Evolutionary conservation across 2,888 invertebrate species (phyloP).

Genomic region (Adelognathus sp.): DNA sequence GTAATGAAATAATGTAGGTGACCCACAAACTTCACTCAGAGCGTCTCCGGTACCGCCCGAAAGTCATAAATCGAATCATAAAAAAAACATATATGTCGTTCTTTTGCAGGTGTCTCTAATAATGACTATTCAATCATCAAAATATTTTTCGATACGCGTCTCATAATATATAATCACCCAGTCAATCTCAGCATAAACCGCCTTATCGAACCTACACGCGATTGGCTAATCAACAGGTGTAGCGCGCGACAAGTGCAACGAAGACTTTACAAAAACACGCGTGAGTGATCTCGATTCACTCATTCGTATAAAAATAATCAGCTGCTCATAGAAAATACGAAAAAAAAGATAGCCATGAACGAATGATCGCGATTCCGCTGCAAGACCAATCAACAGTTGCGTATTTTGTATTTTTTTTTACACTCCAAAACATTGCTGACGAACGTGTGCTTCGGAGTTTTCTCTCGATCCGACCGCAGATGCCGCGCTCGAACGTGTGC

Average conservation of each 20-base stretch:
- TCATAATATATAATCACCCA: neutral
- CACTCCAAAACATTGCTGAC: too few species aligned
- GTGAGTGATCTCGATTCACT: neutral
- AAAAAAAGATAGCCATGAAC: neutral
- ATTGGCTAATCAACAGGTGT: constrained; percentile 1
- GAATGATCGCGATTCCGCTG: neutral
- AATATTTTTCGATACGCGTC: neutral
- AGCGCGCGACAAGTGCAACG: neutral
- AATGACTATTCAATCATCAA: neutral
- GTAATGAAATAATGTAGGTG: constrained; percentile 58
- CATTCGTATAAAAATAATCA: neutral
- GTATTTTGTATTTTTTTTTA: neutral
- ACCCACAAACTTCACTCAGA: constrained; percentile 61
- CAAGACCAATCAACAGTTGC: too few species aligned
- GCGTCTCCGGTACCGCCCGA: neutral
- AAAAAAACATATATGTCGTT: neutral
- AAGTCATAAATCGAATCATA: neutral
- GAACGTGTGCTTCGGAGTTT: neutral
- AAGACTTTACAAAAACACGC: neutral
- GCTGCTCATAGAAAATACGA: neutral
- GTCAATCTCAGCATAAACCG: neutral
- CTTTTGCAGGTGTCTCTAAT: neutral
- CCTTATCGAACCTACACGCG: neutral
- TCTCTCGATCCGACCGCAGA: neutral
- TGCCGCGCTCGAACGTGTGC: neutral